Base-by-base conservation (phyloP, 2,113 vertebrate genomes). In the Arothron firmamentum region DNA sequence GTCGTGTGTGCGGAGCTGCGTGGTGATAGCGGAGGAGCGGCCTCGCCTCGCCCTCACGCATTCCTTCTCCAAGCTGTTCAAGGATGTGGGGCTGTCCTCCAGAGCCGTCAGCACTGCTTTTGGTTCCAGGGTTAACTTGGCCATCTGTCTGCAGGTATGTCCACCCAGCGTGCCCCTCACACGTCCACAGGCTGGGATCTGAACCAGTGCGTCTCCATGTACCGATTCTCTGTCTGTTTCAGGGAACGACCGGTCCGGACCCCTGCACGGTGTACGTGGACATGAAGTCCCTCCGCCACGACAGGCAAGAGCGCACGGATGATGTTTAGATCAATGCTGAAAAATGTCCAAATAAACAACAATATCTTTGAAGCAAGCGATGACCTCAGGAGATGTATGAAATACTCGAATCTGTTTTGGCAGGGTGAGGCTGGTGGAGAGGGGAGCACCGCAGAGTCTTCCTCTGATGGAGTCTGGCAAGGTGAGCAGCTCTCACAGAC, bases 31-130 rank as follows among this genome's bases (percentile, higher is more conserved):
- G 0, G 97, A 98, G 88, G 97, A 99, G 9, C 89, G 97, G 12
- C 94, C 97, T 0, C 93, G 97, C 0, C 90, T 96, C 5, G 42
- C 90, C 13, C 94, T 99, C 62, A 91, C 95, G 0, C 93, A 95
- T 13, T 98, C 97, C 70, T 99, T 98, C 90, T 98, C 96, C 84
- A 99, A 97, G 57, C 92, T 99, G 72, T 99, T 99, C 77, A 99
- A 98, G 80, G 96, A 99, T 74, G 84, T 99, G 0, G 96, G 96
- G 0, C 87, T 99, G 43, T 99, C 96, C 0, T 80, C 93, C 1
- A 90, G 96, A 8, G 97, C 97, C 0, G 96, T 99, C 51, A 98
- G 97, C 90, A 97, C 95, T 45, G 94, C 97, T 56, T 99, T 99
- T 21, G 96, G 97, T 12, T 96, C 95, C 0, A 88, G 97, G 80